A percentile compares a stretch with the other conserved stretches of the same genome.
Evolutionary conservation across 1,140 invertebrate genomes (phyloP).

Genomic region (Proctacanthus coquilletti): DNA sequence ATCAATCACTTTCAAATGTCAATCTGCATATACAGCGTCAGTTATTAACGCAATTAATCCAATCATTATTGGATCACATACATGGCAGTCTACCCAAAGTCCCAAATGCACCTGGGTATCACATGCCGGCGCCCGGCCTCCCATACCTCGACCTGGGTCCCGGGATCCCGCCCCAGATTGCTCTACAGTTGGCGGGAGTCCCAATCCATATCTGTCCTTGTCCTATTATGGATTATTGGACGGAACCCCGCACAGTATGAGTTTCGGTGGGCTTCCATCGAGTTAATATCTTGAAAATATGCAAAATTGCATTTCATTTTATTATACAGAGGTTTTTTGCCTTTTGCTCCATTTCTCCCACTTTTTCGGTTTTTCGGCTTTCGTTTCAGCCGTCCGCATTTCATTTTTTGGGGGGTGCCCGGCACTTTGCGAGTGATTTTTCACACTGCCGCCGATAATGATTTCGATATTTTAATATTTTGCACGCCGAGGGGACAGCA

Average conservation of each 20-base stretch:
- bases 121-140: background rate
- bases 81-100: conserved; percentile 1
- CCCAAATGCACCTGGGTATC: background rate
- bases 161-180: background rate
- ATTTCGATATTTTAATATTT: too few species aligned
- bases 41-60: conserved; percentile 31
- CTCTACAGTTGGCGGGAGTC: background rate
- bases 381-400: too few species aligned
- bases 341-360: too few species aligned
- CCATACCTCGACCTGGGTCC: too few species aligned
- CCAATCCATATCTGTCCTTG: background rate
- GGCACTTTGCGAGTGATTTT: too few species aligned
- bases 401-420: too few species aligned
- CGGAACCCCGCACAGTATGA: background rate
- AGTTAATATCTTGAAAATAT: conserved; percentile 1
- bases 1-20: conserved; percentile 19
- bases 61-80: conserved; percentile 29
- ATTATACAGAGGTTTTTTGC: too few species aligned
- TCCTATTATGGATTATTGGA: background rate
- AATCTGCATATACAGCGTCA: conserved; percentile 24
- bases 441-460: too few species aligned
- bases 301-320: conserved; percentile 1
- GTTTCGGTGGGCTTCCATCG: background rate
- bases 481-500: too few species aligned
- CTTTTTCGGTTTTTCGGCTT: too few species aligned